Evolutionary conservation across 2,888 invertebrate species (phyloP), one percentile per base, ranked within the genome.

Genomic region (Eupithecia insigniata): DNA sequence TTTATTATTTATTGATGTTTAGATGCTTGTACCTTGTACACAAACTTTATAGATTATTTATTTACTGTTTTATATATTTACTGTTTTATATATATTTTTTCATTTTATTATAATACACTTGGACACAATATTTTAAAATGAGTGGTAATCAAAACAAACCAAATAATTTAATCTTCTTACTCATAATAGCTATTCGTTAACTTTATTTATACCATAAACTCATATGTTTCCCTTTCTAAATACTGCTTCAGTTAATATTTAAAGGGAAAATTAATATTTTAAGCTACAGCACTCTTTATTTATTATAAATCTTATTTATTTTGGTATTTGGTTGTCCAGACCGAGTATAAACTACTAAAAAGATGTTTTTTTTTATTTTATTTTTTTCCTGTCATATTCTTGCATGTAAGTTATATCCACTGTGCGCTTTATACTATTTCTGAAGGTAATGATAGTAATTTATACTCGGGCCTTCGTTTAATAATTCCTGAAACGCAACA

Each of bases 241-340:
- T 66, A 72, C 66, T 66, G 69, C 72, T 72, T 72, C 36, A 68
- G 66, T 46, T 66, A 22, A 46, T 43, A 36, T 66, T 70, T 71
- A 73, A 75, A 71, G 75, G 72, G 70, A 71, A 71, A 73, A 72
- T 67, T 62, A 69, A 69, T 65, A 58, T 51, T 58, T 68, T 16
- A 61, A 58, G 64, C 66, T 22, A 39, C 51, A 66, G 51, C 62
- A 73, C 69, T 36, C 65, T 62, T 69, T 64, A 30, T 43, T 62
- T 51, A n/a, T 28, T 36, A 14, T 6, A 65, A 39, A 73, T 76
- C 79, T 78, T 64, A 76, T 80, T 77, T 74, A 73, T 81, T 78
- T 78, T 72, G 83, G 81, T 83, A 78, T 67, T 78, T 80, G 77
- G 77, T 77, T 71, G 66, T 73, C 69, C 10, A 67, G 67, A 67